Percentiles rank a stretch among this genome's conserved stretches.
These are phyloP conservation scores for Monomorium pharaonis DNA, from an alignment of 1,140 invertebrate species.

Conservation along the genomic window DNA sequence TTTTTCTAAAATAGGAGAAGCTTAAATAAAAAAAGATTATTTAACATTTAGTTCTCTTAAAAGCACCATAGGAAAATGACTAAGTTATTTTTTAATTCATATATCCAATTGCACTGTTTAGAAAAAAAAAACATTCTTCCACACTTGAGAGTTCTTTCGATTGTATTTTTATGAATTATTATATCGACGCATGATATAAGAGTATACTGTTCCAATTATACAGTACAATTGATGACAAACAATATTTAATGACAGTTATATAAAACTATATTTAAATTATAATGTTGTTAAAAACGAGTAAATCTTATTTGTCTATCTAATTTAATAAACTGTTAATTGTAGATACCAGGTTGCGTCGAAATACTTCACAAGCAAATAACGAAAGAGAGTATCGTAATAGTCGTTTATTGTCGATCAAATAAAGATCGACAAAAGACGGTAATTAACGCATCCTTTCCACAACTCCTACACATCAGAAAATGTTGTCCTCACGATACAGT, in stretches of 20 bases:
- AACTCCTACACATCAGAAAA: constrained; percentile 51
- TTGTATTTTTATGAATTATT: background rate
- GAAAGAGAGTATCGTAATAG: background rate
- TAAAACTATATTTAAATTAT: constrained; percentile 4
- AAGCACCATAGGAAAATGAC: background rate
- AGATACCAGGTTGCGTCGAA: constrained; percentile 66
- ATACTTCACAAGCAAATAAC: constrained; percentile 37
- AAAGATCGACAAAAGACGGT: background rate
- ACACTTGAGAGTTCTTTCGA: background rate
- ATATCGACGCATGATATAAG: background rate
- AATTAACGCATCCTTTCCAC: background rate
- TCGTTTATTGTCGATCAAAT: constrained; percentile 61
- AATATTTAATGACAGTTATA: no score
- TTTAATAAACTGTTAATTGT: constrained; percentile 27
- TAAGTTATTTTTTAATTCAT: background rate
- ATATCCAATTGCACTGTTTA: background rate
- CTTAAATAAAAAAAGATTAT: background rate
- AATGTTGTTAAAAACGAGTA: background rate
- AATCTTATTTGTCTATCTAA: background rate
- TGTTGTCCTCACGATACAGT: constrained; percentile 59
- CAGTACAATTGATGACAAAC: background rate
- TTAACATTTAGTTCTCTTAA: background rate
- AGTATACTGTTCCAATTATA: background rate
- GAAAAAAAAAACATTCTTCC: background rate
- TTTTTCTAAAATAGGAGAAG: background rate